Conservation (phyloP, 1,140 invertebrate species). For the Tetragonula clypearis region DNA sequence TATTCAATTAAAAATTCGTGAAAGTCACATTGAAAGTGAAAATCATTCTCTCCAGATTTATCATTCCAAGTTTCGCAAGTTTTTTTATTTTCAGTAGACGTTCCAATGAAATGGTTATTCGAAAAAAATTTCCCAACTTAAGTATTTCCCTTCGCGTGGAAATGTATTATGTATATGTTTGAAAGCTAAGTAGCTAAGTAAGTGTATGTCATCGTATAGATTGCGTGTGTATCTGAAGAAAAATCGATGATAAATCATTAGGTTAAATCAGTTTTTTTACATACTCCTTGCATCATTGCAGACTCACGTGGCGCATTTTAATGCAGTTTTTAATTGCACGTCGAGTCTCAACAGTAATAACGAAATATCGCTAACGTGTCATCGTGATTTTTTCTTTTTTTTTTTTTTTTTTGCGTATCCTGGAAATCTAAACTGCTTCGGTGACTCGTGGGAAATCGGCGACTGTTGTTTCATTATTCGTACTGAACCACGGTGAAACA, state of each 20-base stretch:
- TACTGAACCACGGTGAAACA: background rate
- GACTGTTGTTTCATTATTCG: background rate
- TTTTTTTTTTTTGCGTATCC: background rate
- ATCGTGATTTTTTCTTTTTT: background rate
- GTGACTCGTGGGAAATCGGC: conserved; percentile 1
- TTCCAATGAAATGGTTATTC: background rate
- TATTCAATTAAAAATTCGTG: background rate
- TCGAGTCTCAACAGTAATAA: background rate
- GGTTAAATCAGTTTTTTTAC: background rate
- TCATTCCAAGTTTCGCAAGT: background rate
- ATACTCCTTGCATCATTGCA: background rate
- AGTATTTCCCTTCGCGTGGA: background rate
- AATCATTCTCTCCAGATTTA: no score
- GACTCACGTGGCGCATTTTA: background rate
- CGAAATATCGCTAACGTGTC: background rate
- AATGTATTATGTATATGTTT: no score
- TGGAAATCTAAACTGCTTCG: background rate
- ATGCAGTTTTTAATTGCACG: background rate
- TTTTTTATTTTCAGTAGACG: background rate
- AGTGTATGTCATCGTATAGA: no score
- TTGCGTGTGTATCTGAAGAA: no score
- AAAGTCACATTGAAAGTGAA: no score
- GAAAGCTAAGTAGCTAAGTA: no score
- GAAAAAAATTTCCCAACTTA: background rate
- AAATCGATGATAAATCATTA: no score